Conservation (phyloP, 1,140 invertebrate species). For the Drosophila lowei region DNA sequence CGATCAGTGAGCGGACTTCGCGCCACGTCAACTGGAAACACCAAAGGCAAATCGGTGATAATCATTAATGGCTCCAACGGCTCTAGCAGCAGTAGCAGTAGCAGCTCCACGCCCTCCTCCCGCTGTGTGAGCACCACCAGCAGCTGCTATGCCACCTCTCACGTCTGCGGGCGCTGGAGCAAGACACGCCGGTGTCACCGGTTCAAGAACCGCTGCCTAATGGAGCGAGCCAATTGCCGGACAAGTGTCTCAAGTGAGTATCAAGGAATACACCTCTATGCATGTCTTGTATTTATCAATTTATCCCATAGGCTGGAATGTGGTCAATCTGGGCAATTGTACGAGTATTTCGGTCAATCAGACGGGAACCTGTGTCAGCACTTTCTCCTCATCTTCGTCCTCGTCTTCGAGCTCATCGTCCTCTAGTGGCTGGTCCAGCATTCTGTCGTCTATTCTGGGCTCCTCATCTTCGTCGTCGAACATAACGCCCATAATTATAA, state of each 20-base stretch:
- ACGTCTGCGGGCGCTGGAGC: constrained; percentile 43
- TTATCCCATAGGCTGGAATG: constrained; percentile 30
- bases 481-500: constrained; percentile 34
- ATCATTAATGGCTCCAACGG: constrained; percentile 1
- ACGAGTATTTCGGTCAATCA: constrained; percentile 22
- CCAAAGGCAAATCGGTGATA: not conserved
- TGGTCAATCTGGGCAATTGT: constrained; percentile 26
- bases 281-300: not conserved
- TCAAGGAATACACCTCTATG: too few relatives aligned
- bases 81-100: not conserved
- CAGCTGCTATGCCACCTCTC: constrained; percentile 16
- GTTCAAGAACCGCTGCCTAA: constrained; percentile 28
- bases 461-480: constrained; percentile 34
- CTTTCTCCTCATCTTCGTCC: constrained; percentile 22
- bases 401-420: constrained; percentile 14
- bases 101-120: constrained; percentile 25
- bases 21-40: not conserved
- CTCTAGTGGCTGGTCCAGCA: constrained; percentile 3
- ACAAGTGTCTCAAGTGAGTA: constrained; percentile 38
- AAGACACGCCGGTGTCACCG: constrained; percentile 18
- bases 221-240: constrained; percentile 36
- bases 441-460: constrained; percentile 33
- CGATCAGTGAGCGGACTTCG: constrained; percentile 1
- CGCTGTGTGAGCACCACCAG: constrained; percentile 21
- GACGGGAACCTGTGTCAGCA: constrained; percentile 27